Evolutionary conservation across 2,113 vertebrate species (phyloP).

Genomic region (Oreochromis niloticus): DNA sequence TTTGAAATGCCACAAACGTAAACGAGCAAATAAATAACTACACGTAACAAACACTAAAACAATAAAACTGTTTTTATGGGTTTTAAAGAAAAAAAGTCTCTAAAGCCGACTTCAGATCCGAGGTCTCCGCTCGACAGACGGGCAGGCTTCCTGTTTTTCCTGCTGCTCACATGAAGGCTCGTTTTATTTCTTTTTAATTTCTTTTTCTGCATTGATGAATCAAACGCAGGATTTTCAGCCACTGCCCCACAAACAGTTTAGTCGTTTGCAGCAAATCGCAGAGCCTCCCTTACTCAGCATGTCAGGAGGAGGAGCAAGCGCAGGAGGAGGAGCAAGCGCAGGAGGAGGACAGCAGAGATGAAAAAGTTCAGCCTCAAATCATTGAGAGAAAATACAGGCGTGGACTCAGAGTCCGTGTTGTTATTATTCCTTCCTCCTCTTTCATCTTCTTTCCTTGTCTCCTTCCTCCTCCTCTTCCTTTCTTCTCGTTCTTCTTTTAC

Average conservation of each 20-base stretch:
- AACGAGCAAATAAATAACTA: background rate
- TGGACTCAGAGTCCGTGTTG: background rate
- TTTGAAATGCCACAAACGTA: background rate
- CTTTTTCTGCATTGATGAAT: background rate
- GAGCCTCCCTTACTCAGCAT: background rate
- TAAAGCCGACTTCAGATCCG: fast-evolving
- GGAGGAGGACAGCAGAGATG: background rate
- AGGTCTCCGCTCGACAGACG: fast-evolving
- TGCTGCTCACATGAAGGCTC: background rate
- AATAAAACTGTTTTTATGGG: background rate
- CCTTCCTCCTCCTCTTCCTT: background rate
- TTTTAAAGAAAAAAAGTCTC: background rate
- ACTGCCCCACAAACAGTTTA: background rate
- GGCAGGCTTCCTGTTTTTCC: background rate
- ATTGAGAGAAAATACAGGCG: background rate
- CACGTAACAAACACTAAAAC: background rate
- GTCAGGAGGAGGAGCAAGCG: background rate
- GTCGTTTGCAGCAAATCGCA: background rate
- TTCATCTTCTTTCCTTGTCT: background rate
- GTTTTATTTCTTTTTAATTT: background rate
- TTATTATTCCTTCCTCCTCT: background rate
- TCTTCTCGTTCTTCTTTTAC: background rate
- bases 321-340: background rate
- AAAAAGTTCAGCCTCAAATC: background rate
- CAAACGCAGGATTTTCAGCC: background rate